Evolutionary conservation across 2,888 invertebrate species (phyloP).

Genomic region (Morpho helenor): DNA sequence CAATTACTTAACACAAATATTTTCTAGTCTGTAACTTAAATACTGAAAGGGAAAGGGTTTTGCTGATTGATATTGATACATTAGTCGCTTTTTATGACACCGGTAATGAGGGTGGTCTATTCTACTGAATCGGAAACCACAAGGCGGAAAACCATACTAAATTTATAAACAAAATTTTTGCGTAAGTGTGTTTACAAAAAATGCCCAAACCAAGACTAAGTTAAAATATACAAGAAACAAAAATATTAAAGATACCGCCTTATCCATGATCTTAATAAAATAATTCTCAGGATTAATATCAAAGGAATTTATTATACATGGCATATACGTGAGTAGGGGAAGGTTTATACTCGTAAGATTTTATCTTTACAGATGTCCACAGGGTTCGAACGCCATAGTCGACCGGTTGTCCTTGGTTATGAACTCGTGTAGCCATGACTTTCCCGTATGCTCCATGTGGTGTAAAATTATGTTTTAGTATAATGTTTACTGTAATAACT

Average conservation of each 20-base stretch:
- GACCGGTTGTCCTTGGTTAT: constrained; percentile 59
- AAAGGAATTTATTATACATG: constrained; percentile 4
- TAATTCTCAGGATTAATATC: constrained; percentile 12
- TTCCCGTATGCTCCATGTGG: constrained; percentile 13
- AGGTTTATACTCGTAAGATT: constrained; percentile 21
- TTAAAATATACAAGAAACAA: background rate
- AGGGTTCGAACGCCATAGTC: constrained; percentile 28
- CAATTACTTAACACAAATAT: too few species aligned
- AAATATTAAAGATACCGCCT: background rate
- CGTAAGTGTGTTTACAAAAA: too few species aligned
- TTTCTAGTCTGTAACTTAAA: too few species aligned
- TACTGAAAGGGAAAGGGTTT: too few species aligned
- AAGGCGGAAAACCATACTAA: too few species aligned
- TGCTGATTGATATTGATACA: too few species aligned
- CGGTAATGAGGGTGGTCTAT: too few species aligned
- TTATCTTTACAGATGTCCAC: constrained; percentile 29
- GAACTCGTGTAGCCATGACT: constrained; percentile 34
- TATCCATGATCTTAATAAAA: constrained; percentile 14
- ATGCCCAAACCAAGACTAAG: too few species aligned
- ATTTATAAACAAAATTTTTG: too few species aligned
- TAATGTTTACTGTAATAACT: background rate
- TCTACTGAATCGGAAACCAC: too few species aligned
- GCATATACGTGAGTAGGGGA: constrained; percentile 11
- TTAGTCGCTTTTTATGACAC: too few species aligned
- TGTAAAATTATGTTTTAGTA: constrained; percentile 4